Base-by-base conservation (phyloP, 1,140 invertebrate genomes). In the Leptinotarsa defecta region DNA sequence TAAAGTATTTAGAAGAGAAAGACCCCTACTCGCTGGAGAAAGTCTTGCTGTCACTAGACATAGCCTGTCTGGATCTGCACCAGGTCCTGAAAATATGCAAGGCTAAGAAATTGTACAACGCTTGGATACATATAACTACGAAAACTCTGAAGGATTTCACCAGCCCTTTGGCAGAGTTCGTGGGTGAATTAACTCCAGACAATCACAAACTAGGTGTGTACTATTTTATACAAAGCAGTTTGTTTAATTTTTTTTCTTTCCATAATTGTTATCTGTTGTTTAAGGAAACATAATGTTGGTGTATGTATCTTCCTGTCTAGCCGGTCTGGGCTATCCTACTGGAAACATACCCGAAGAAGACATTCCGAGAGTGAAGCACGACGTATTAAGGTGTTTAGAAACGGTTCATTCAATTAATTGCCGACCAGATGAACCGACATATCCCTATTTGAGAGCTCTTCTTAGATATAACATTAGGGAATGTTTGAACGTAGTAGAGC, bases 221-320 rank as follows among this genome's bases (percentile, higher is more conserved):
- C 34, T 43, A 34, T 43, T 43, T 43, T 43, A 0, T 11, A 43
- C 8, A 43, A 43, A 20, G 61, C 61, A 62, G 61, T 62, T 4
- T n/a, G 11, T 13, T 62, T 62, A 3, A 62, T 1, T n/a, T n/a
- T 62, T 19, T 62, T 62, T 74, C 61, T 43, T 43, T 11, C 1
- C 34, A 3, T 43, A 43, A 43, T 43, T 43, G 11, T 43, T 43
- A 43, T 43, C 34, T n/a, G 3, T 69, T 43, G 75, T 77, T 70
- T 85, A 95, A 22, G 98, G 97, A 19, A 97, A 97, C 81, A 95
- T 96, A 80, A 87, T 99, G 72, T 86, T 99, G 70, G 93, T 99
- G 13, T 98, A 98, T 83, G 90, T 94, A 61, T 97, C 96, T 72
- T 97, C 96, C 82, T 98, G 97, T 84, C 88, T 99, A 78, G 94